These are phyloP conservation scores for Melanchra persicariae DNA, from an alignment of 2,888 invertebrate species.

Conservation along the genomic window DNA sequence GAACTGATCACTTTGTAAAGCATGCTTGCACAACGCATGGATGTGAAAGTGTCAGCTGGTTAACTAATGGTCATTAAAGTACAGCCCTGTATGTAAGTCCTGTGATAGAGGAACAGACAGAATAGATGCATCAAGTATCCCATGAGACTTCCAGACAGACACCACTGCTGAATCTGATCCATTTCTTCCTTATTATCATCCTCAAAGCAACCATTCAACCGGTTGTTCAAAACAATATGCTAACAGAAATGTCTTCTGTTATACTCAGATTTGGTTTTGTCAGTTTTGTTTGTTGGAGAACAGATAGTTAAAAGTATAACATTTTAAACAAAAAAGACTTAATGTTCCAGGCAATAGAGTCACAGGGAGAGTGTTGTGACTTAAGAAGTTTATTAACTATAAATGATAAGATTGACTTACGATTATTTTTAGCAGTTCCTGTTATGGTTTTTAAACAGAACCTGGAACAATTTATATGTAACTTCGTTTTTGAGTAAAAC, in stretches of 20 bases:
- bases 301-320: neutral
- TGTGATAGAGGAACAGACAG: neutral
- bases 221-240: neutral
- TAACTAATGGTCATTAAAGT: neutral
- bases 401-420: constrained; percentile 73
- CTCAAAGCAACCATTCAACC: neutral
- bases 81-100: neutral
- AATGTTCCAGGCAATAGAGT: constrained; percentile 3
- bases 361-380: neutral
- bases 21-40: too few species aligned
- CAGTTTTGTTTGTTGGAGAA: neutral
- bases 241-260: neutral
- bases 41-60: neutral
- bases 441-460: constrained; percentile 76
- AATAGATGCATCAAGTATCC: constrained; percentile 2
- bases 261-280: neutral
- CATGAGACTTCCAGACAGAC: neutral
- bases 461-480: constrained; percentile 81
- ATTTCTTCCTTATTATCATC: neutral
- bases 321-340: neutral
- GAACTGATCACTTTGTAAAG: too few species aligned
- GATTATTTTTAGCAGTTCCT: constrained; percentile 69
- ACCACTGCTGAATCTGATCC: neutral
- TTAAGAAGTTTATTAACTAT: constrained; percentile 25
- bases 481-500: constrained; percentile 41